Conservation (phyloP, 2,113 vertebrate species). For the Martes martes region DNA sequence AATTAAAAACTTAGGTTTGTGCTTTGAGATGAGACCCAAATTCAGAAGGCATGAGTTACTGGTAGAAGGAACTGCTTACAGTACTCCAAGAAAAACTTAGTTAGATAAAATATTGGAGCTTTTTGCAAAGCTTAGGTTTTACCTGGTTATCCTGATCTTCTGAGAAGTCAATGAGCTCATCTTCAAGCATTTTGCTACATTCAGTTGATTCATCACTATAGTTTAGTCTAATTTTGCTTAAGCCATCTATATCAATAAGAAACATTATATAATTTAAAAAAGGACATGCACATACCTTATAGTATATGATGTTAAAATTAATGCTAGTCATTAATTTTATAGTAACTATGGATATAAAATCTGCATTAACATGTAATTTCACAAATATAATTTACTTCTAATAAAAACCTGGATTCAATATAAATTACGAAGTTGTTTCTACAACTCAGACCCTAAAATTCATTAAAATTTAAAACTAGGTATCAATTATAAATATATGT, state of each 20-base stretch:
- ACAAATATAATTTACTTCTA: not conserved
- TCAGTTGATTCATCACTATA: constrained; percentile 87
- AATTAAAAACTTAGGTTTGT: not conserved
- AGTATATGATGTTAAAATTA: not conserved
- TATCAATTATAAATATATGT: not conserved
- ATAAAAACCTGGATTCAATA: constrained; percentile 2
- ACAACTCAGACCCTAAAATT: not conserved
- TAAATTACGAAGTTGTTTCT: not conserved
- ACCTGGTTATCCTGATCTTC: constrained; percentile 97
- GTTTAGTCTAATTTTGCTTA: constrained; percentile 93
- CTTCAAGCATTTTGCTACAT: constrained; percentile 83
- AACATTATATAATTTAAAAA: constrained; percentile 65
- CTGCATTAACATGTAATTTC: not conserved
- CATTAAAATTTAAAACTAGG: not conserved
- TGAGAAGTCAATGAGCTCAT: constrained; percentile 91
- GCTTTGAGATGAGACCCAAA: not conserved
- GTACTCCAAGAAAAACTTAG: not conserved
- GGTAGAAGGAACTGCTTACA: not conserved
- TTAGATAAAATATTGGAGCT: not conserved
- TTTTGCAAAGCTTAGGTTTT: constrained; percentile 56
- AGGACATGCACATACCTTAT: not conserved
- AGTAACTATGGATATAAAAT: constrained; percentile 25
- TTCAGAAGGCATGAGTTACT: not conserved
- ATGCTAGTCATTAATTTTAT: not conserved
- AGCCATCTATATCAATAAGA: constrained; percentile 85